A percentile compares a stretch with the other conserved stretches of the same genome.
These are phyloP conservation scores for Cephus spinipes DNA, from an alignment of 2,888 invertebrate genomes.

Conservation along the genomic window DNA sequence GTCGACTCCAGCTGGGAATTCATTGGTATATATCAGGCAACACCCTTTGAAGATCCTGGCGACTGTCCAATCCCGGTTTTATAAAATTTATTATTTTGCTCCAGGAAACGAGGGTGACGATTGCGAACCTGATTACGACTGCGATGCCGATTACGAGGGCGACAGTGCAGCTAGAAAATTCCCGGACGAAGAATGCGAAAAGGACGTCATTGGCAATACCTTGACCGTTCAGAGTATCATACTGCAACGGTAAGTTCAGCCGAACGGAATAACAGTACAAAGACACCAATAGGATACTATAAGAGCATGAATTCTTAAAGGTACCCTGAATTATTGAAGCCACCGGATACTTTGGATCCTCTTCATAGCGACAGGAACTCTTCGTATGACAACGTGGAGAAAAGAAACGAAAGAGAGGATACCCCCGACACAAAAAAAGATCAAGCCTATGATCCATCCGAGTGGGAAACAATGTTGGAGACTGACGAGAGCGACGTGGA, in stretches of 20 bases:
- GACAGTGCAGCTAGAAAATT: conserved; percentile 64
- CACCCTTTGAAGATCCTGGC: background rate
- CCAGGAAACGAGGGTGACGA: conserved; percentile 70
- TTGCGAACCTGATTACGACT: conserved; percentile 69
- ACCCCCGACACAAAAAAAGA: conserved; percentile 51
- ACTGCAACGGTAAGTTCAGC: conserved; percentile 73
- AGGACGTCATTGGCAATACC: conserved; percentile 70
- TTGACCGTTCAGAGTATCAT: conserved; percentile 84
- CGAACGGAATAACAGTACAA: background rate
- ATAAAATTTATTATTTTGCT: conserved; percentile 19
- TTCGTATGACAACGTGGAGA: conserved; percentile 85
- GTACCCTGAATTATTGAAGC: conserved; percentile 79
- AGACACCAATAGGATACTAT: background rate
- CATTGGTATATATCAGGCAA: conserved; percentile 73
- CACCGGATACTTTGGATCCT: conserved; percentile 61
- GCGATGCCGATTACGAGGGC: conserved; percentile 69
- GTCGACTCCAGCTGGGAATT: conserved; percentile 94
- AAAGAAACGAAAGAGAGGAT: conserved; percentile 54
- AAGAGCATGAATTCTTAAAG: conserved; percentile 56
- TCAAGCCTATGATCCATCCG: conserved; percentile 56
- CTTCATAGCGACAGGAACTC: conserved; percentile 69
- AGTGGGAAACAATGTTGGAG: conserved; percentile 64
- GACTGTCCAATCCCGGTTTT: background rate
- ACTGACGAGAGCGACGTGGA: conserved; percentile 69
- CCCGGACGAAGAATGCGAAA: conserved; percentile 62